A percentile compares a stretch with the other conserved stretches of the same genome.
phyloP scores from a whole-genome alignment of 2,888 invertebrate genomes.

The Drosophila atroscutellata region DNA sequence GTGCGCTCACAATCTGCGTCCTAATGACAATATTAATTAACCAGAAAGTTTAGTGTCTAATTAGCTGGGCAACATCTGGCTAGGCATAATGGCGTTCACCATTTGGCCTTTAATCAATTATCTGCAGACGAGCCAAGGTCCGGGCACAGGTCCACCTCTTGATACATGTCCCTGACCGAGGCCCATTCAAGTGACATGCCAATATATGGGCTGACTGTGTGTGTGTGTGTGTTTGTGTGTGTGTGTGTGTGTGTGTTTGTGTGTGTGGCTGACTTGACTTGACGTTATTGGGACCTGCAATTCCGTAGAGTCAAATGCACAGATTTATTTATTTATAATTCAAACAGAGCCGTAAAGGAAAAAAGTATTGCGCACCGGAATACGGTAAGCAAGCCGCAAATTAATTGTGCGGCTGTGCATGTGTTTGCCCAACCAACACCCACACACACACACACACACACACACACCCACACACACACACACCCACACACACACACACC shows the following conservation, averaged over 20 bases:
- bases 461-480: slow-evolving; percentile 7
- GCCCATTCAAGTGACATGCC: slow-evolving; percentile 20
- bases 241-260: neutral
- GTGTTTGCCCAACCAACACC: slow-evolving; percentile 41
- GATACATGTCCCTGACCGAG: neutral
- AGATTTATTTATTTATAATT: slow-evolving; percentile 75
- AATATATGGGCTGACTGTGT: slow-evolving; percentile 29
- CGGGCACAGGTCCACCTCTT: neutral
- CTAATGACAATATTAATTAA: slow-evolving; percentile 77
- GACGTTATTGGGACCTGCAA: slow-evolving; percentile 64
- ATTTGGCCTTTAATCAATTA: slow-evolving; percentile 49
- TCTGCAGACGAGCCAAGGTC: slow-evolving; percentile 16
- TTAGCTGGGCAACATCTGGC: slow-evolving; percentile 56
- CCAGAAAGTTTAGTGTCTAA: slow-evolving; percentile 71
- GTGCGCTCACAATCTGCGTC: slow-evolving; percentile 24
- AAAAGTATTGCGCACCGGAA: slow-evolving; percentile 31
- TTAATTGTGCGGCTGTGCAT: slow-evolving; percentile 66
- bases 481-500: slow-evolving; percentile 7
- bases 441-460: slow-evolving; percentile 1
- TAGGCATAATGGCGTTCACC: slow-evolving; percentile 7
- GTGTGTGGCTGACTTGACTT: slow-evolving; percentile 28
- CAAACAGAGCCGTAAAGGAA: slow-evolving; percentile 18
- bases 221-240: slow-evolving; percentile 9
- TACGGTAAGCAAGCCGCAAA: slow-evolving; percentile 56
- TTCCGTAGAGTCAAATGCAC: slow-evolving; percentile 59